phyloP scores from a whole-genome alignment of 2,113 vertebrate genomes.

The Rhipidura dahli region DNA sequence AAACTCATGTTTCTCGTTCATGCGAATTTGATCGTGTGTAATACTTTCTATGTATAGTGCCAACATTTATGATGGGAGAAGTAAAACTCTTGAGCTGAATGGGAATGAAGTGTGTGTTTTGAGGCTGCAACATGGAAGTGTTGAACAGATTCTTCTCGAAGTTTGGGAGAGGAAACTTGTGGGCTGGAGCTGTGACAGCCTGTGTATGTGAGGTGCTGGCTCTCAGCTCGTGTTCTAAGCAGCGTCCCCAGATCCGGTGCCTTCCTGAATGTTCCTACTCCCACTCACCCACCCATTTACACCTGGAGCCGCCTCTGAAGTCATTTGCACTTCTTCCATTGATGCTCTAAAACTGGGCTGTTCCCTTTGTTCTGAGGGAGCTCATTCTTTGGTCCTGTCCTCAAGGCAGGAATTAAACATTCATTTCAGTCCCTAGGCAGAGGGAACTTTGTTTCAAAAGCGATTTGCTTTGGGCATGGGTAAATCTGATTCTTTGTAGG shows the following conservation, averaged over 20 bases:
- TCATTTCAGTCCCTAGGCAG: neutral
- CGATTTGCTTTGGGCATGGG: neutral
- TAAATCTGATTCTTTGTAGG: neutral
- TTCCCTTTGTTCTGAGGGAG: neutral
- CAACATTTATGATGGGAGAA: neutral
- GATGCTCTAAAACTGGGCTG: neutral
- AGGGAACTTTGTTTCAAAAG: neutral
- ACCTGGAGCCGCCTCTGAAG: neutral
- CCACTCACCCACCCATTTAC: neutral
- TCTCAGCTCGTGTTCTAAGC: neutral
- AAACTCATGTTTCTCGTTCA: neutral
- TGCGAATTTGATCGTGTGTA: neutral
- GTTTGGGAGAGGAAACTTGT: neutral
- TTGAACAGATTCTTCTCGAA: neutral
- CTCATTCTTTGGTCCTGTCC: neutral
- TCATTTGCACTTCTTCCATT: neutral
- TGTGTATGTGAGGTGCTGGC: neutral
- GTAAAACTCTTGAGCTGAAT: neutral
- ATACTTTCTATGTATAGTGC: neutral
- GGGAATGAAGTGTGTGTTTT: neutral
- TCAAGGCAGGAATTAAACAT: neutral
- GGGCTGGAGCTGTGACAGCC: neutral
- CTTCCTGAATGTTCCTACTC: neutral
- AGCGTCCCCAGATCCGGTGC: neutral
- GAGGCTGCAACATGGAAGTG: neutral